Conservation (phyloP, 2,888 invertebrate species). For the Oxyteleia sp. region DNA sequence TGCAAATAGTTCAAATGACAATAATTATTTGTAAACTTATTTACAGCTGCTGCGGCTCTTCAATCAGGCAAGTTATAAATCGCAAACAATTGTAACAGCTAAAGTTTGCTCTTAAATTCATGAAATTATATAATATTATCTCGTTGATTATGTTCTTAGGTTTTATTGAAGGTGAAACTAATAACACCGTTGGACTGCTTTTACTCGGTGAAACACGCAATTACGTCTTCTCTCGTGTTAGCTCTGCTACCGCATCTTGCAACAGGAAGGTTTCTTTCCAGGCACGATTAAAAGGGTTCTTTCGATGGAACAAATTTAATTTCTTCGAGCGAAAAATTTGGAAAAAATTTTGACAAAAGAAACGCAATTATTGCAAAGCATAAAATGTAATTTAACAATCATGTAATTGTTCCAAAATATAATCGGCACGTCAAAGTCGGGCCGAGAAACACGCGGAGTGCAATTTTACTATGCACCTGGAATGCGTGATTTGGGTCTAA, state of each 20-base stretch:
- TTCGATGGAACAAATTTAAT: not conserved
- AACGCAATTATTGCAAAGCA: too few relatives aligned
- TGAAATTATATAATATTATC: constrained; percentile 63
- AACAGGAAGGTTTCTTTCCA: constrained; percentile 24
- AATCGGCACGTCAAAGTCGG: constrained; percentile 10
- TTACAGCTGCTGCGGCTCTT: constrained; percentile 9
- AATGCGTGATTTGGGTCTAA: constrained; percentile 58
- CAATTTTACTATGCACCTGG: constrained; percentile 63
- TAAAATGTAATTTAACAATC: too few relatives aligned
- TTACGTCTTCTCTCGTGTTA: constrained; percentile 75
- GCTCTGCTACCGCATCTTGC: constrained; percentile 66
- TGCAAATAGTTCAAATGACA: not conserved
- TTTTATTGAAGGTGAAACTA: constrained; percentile 81
- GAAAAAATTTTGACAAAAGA: too few relatives aligned
- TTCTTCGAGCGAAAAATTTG: not conserved
- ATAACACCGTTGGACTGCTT: constrained; percentile 80
- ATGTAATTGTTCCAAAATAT: not conserved
- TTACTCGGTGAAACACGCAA: constrained; percentile 82
- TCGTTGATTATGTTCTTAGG: constrained; percentile 69
- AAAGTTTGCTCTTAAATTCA: constrained; percentile 42
- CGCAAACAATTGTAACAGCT: constrained; percentile 25
- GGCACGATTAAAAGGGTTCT: not conserved
- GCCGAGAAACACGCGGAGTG: constrained; percentile 1
- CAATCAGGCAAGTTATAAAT: constrained; percentile 24
- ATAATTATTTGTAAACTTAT: not conserved